These are phyloP conservation scores for Aythya baeri DNA, from an alignment of 2,113 vertebrate genomes.

Conservation along the genomic window DNA sequence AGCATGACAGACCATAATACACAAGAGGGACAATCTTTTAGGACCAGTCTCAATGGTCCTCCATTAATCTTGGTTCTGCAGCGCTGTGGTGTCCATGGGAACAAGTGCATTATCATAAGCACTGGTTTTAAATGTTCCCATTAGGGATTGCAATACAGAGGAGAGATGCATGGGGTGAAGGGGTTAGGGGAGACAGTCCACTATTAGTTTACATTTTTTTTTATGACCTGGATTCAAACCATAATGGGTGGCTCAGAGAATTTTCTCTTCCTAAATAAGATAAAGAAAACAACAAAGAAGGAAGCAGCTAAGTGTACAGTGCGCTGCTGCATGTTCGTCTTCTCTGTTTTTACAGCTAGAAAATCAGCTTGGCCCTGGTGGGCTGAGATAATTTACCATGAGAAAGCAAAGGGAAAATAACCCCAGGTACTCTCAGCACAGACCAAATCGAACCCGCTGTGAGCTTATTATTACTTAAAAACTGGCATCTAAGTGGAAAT, in stretches of 20 bases:
- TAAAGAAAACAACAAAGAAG: constrained; percentile 62
- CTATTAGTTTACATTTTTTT: constrained; percentile 52
- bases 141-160: constrained; percentile 63
- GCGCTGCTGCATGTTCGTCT: constrained; percentile 1
- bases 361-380: constrained; percentile 62
- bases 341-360: constrained; percentile 51
- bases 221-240: constrained; percentile 44
- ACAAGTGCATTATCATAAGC: constrained; percentile 79
- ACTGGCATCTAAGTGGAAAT: constrained; percentile 75
- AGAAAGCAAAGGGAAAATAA: constrained; percentile 68
- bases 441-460: constrained; percentile 70
- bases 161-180: constrained; percentile 14
- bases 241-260: neutral
- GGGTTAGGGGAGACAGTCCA: constrained; percentile 26
- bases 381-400: constrained; percentile 67
- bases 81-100: constrained; percentile 78
- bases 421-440: constrained; percentile 67
- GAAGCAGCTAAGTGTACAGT: constrained; percentile 7
- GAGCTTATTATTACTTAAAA: constrained; percentile 76
- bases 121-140: constrained; percentile 75
- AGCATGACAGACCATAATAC: constrained; percentile 75
- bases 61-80: constrained; percentile 80
- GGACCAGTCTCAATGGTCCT: constrained; percentile 74
- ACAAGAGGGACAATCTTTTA: constrained; percentile 79
- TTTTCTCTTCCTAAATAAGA: constrained; percentile 40